phyloP scores from a whole-genome alignment of 2,888 invertebrate species.

The Ochropleura leucogaster region DNA sequence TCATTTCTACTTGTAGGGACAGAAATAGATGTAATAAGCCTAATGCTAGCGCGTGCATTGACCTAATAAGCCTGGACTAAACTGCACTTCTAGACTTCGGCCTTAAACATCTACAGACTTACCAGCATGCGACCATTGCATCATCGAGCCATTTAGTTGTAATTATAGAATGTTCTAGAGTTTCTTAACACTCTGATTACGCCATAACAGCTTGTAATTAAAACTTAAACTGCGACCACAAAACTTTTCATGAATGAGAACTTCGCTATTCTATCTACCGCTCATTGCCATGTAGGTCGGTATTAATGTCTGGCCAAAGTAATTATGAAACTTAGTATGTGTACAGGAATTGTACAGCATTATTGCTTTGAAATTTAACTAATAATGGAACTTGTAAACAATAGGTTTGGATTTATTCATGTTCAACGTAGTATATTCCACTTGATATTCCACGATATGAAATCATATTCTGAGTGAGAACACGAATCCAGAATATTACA shows the following conservation, averaged over 20 bases:
- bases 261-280: slow-evolving; percentile 32
- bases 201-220: slow-evolving; percentile 38
- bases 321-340: slow-evolving; percentile 61
- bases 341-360: slow-evolving; percentile 47
- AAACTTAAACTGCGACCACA: slow-evolving; percentile 37
- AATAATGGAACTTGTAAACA: slow-evolving; percentile 63
- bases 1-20: background rate
- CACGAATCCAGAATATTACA: slow-evolving; percentile 18
- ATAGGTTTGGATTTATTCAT: slow-evolving; percentile 56
- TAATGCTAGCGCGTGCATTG: background rate
- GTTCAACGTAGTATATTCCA: slow-evolving; percentile 33
- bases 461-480: slow-evolving; percentile 24
- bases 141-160: background rate
- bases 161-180: background rate
- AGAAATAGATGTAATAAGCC: background rate
- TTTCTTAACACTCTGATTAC: slow-evolving; percentile 17
- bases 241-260: slow-evolving; percentile 36
- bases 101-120: background rate
- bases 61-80: background rate
- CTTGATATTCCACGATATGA: slow-evolving; percentile 25
- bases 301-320: slow-evolving; percentile 42
- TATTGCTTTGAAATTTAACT: slow-evolving; percentile 66
- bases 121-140: background rate
- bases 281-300: slow-evolving; percentile 32
- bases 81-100: too few relatives aligned